Conservation (phyloP, 1,140 invertebrate species). For the Planococcus citri region DNA sequence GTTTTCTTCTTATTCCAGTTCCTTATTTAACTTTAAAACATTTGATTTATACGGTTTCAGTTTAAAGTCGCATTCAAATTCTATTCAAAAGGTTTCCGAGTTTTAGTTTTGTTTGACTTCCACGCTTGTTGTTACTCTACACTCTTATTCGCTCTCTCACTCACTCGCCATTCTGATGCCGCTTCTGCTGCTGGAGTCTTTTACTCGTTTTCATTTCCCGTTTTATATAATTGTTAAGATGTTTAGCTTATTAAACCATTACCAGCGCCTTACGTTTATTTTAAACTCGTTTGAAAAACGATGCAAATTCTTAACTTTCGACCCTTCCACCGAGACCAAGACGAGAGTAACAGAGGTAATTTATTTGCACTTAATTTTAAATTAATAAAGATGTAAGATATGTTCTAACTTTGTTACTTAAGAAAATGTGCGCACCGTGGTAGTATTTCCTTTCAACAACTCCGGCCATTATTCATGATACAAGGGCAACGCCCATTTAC, state of each 20-base stretch:
- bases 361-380: slow-evolving; percentile 17
- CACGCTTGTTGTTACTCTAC: not conserved
- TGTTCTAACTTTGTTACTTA: slow-evolving; percentile 9
- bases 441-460: not conserved
- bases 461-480: not conserved
- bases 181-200: not conserved
- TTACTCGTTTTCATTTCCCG: slow-evolving; percentile 1
- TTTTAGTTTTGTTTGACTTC: slow-evolving; percentile 19
- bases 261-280: slow-evolving; percentile 17
- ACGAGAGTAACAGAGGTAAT: slow-evolving; percentile 5
- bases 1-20: not conserved
- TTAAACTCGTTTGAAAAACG: slow-evolving; percentile 14
- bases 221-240: slow-evolving; percentile 19
- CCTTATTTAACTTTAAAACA: slow-evolving; percentile 18
- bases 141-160: too few relatives aligned
- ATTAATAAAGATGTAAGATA: slow-evolving; percentile 21
- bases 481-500: not conserved
- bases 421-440: not conserved
- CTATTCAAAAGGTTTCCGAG: slow-evolving; percentile 18
- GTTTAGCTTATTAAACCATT: slow-evolving; percentile 20
- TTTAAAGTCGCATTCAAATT: slow-evolving; percentile 12
- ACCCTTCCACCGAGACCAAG: not conserved
- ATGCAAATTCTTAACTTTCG: slow-evolving; percentile 13
- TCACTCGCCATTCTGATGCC: too few relatives aligned
- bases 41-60: slow-evolving; percentile 17